Evolutionary conservation across 2,888 invertebrate species (phyloP).

Genomic region (Patella pellucida): DNA sequence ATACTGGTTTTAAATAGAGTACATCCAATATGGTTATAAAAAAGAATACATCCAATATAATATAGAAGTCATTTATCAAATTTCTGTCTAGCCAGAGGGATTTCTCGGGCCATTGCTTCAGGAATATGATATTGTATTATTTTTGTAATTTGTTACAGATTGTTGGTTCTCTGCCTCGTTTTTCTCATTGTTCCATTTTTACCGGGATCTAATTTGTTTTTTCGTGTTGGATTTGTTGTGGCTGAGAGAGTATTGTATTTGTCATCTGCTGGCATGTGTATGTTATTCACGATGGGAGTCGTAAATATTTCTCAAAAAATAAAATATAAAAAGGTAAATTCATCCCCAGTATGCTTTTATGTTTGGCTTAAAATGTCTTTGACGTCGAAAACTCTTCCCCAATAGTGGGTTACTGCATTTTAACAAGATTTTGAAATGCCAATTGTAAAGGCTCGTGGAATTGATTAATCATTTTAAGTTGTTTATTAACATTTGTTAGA

Average conservation of each 20-base stretch:
- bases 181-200: constrained; percentile 83
- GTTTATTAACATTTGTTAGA: too few species aligned
- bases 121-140: too few species aligned
- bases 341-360: background rate
- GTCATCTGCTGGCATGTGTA: constrained; percentile 85
- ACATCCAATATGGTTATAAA: too few species aligned
- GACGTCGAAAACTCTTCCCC: too few species aligned
- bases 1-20: too few species aligned
- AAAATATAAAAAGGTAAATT: too few species aligned
- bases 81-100: background rate
- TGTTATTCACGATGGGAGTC: constrained; percentile 79
- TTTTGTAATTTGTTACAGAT: constrained; percentile 42
- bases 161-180: constrained; percentile 75
- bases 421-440: too few species aligned
- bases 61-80: background rate
- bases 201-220: constrained; percentile 87
- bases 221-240: constrained; percentile 90
- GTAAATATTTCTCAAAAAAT: constrained; percentile 36
- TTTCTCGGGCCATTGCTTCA: too few species aligned
- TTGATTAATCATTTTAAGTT: too few species aligned
- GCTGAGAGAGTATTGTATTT: constrained; percentile 89
- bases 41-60: too few species aligned
- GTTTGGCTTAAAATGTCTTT: background rate
- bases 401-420: too few species aligned
- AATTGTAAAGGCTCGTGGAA: too few species aligned